Evolutionary conservation across 2,113 vertebrate species (phyloP).

Genomic region (Alexandromys fortis): DNA sequence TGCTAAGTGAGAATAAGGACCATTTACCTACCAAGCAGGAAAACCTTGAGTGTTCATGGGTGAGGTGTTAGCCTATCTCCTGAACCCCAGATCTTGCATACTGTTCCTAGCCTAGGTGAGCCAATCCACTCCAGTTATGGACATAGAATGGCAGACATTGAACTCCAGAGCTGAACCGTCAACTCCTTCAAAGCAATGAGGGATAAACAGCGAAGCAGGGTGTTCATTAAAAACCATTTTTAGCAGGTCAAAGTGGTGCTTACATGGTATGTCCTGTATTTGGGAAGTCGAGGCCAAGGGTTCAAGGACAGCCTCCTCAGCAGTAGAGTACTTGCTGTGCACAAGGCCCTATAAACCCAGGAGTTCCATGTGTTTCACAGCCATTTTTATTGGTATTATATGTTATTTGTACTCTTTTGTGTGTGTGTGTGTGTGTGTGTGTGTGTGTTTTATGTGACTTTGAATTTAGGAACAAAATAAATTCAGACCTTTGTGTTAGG

Average conservation of each 20-base stretch:
- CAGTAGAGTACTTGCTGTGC: not conserved
- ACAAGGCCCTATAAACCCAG: not conserved
- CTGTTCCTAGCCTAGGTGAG: not conserved
- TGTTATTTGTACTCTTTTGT: not conserved
- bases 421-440: not conserved
- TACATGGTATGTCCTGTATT: not conserved
- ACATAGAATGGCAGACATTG: not conserved
- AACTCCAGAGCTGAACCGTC: constrained; percentile 26
- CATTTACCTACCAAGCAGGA: not conserved
- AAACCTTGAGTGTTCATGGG: not conserved
- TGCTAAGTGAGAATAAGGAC: constrained; percentile 46
- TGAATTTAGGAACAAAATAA: constrained; percentile 33
- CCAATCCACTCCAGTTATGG: not conserved
- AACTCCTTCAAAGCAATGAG: constrained; percentile 37
- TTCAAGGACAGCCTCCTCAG: not conserved
- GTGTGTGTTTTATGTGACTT: not conserved
- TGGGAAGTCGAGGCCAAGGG: not conserved
- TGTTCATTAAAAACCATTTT: constrained; percentile 48
- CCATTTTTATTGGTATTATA: not conserved
- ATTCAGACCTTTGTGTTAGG: not conserved
- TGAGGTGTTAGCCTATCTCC: not conserved
- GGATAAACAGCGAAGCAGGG: constrained; percentile 47
- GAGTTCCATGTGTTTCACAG: constrained; percentile 38
- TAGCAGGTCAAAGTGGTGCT: not conserved
- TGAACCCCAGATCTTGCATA: not conserved